These are phyloP conservation scores for Colostygia pectinataria DNA, from an alignment of 2,888 invertebrate species.

Conservation along the genomic window DNA sequence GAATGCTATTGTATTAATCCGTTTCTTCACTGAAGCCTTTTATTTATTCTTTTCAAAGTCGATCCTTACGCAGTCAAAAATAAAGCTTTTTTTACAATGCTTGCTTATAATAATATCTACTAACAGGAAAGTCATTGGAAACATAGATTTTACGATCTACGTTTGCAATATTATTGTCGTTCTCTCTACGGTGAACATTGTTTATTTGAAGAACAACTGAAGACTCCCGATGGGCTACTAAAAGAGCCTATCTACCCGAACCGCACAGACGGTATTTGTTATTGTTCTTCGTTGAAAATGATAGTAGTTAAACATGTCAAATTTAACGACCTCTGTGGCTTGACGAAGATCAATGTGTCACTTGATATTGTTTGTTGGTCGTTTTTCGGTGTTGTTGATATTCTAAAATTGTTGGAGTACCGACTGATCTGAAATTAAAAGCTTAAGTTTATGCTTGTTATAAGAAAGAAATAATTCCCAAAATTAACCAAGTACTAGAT, in stretches of 20 bases:
- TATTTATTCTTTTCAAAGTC: constrained; percentile 29
- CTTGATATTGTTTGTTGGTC: no score
- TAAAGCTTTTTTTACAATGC: not conserved
- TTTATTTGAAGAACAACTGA: constrained; percentile 35
- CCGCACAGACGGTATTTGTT: constrained; percentile 28
- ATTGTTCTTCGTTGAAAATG: constrained; percentile 1
- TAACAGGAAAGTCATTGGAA: not conserved
- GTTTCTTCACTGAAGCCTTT: constrained; percentile 17
- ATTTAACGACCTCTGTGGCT: not conserved
- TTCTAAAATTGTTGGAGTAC: no score
- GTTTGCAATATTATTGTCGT: no score
- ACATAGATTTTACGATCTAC: no score
- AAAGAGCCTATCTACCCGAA: constrained; percentile 48
- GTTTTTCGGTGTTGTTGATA: no score
- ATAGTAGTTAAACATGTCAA: not conserved
- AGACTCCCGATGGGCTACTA: constrained; percentile 52
- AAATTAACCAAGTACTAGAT: no score
- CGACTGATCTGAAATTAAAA: no score
- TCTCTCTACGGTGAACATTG: constrained; percentile 15
- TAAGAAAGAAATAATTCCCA: no score
- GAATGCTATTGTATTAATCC: constrained; percentile 31
- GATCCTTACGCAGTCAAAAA: no score
- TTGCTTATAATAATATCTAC: not conserved
- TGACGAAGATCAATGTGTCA: no score
- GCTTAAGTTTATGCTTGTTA: no score